phyloP scores from a whole-genome alignment of 2,113 vertebrate genomes.

The Callorhinus ursinus region DNA sequence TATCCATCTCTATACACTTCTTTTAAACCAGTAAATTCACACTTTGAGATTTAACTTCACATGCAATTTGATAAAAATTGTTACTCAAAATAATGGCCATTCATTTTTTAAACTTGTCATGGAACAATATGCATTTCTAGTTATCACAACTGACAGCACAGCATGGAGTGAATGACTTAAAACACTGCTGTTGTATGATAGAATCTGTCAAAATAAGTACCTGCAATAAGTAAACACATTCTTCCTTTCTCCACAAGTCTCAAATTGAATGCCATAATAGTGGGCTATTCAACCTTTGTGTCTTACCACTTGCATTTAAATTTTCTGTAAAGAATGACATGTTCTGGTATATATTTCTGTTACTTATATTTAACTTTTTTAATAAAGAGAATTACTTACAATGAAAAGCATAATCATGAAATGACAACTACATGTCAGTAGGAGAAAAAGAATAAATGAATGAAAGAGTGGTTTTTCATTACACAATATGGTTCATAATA shows the following conservation, averaged over 20 bases:
- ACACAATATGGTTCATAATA: not conserved
- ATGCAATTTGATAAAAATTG: conserved; percentile 43
- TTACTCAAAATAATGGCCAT: conserved; percentile 45
- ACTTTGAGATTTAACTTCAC: conserved; percentile 54
- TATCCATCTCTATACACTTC: not conserved
- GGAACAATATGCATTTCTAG: conserved; percentile 28
- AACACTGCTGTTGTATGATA: conserved; percentile 16
- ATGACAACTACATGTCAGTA: not conserved
- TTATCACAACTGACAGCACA: conserved; percentile 36
- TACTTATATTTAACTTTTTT: not conserved
- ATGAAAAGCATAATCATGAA: conserved; percentile 27
- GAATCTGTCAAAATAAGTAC: conserved; percentile 35
- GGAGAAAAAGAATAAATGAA: not conserved
- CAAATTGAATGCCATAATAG: not conserved
- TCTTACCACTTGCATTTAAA: not conserved
- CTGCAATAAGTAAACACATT: conserved; percentile 25
- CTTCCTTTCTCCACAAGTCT: not conserved
- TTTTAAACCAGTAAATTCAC: conserved; percentile 24
- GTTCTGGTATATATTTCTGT: not conserved
- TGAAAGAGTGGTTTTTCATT: not conserved
- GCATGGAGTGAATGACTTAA: not conserved
- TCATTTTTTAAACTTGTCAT: conserved; percentile 43
- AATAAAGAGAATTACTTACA: conserved; percentile 5
- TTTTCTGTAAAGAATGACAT: not conserved
- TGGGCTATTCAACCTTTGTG: not conserved